phyloP scores from a whole-genome alignment of 2,113 vertebrate species.

The Leptodactylus fuscus region DNA sequence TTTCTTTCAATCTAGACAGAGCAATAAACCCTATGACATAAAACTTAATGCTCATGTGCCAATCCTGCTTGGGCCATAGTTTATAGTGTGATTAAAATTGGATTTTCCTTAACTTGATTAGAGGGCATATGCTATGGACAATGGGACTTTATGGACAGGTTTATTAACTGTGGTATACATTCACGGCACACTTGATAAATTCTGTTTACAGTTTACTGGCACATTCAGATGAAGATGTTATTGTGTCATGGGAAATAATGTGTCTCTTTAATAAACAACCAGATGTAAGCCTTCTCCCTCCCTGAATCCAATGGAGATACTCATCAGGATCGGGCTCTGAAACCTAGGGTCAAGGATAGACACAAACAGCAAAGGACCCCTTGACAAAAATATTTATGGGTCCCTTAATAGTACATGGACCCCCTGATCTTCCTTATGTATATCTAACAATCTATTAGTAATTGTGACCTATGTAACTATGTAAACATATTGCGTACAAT shows the following conservation, averaged over 20 bases:
- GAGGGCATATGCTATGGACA: constrained; percentile 39
- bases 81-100: constrained; percentile 52
- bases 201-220: constrained; percentile 29
- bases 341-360: too few species aligned
- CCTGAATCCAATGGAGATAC: not conserved
- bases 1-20: constrained; percentile 20
- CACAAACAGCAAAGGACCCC: too few species aligned
- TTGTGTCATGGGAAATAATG: not conserved
- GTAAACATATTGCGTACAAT: too few species aligned
- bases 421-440: too few species aligned
- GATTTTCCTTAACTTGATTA: constrained; percentile 48
- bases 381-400: too few species aligned
- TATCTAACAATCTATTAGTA: too few species aligned
- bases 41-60: constrained; percentile 35
- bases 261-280: not conserved
- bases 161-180: constrained; percentile 30
- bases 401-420: too few species aligned
- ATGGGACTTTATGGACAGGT: constrained; percentile 27
- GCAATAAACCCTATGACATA: constrained; percentile 43
- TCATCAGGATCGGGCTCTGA: not conserved
- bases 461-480: too few species aligned
- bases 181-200: constrained; percentile 6
- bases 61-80: constrained; percentile 7
- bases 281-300: not conserved
- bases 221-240: constrained; percentile 16